Evolutionary conservation across 2,797 vertebrate species (phyloP), one percentile per base, ranked within the genome.

Genomic region (Pristis pectinata): DNA sequence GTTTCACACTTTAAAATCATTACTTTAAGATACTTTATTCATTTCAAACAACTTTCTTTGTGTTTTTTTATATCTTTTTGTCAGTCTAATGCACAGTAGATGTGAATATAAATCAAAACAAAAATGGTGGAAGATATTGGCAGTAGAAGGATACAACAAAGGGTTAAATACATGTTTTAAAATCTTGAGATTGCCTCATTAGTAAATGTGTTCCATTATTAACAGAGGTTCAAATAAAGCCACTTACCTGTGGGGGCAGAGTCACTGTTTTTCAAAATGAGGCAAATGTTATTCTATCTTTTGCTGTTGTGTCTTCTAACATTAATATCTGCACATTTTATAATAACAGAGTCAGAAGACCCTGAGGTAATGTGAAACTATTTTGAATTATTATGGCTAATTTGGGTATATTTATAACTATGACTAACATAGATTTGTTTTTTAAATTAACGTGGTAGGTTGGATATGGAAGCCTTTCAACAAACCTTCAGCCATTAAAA

Each of bases 291-390:
- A 53, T 19, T 74, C 34, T 96, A 34, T 11, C 0, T 96, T 95
- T 96, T 94, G 3, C 56, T 97, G 95, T 56, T 44, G 59, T 95
- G 95, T 53, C 91, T 96, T 96, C 95, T 97, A 0, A 49, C 95
- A 64, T 95, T 96, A 94, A 61, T 93, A 94, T 95, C 95, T 15
- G 95, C 96, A 82, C 95, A 96, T 85, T 92, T 95, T 85, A 95
- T 95, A 83, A 44, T 96, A 94, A 67, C 95, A 94, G 96, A 74
- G 59, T 76, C 96, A 95, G 96, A 95, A 95, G 95, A 95, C 95
- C 92, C 87, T 37, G 95, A 96, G 97, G 97, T 97, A 97, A 95
- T 34, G 92, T 74, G 30, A 27, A 49, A 74, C 2, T 19, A 53
- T 41, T 34, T 74, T 53, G 8, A 93, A 74, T 82, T 79, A 17